Base-by-base conservation (phyloP, 2,797 vertebrate genomes). In the Pseudochromis fuscus region DNA sequence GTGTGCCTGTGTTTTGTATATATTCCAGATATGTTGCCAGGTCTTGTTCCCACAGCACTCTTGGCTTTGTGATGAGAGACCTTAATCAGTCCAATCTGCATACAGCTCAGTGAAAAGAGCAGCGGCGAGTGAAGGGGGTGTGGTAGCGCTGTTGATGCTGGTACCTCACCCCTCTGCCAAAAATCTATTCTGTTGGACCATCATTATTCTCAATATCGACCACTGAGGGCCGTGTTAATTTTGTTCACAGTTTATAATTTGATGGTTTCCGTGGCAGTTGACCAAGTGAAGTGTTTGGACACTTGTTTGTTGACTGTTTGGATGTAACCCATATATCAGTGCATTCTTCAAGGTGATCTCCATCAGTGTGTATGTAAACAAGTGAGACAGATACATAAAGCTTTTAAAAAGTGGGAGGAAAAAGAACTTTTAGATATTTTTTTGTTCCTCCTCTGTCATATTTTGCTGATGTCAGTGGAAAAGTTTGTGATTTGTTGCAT, bases 141-240 rank as follows among this genome's bases (percentile, higher is more conserved):
- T 91, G 89, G 90, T 91, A 52, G 90, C 55, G 62, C 59, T 59
- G 82, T 84, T 83, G 86, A 91, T 88, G 86, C 91, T 85, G 79
- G 77, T 80, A 69, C 84, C 81, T 84, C 68, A 30, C 16, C 63
- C 49, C 50, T 68, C 59, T 87, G 82, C 83, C 89, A 89, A 64
- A 71, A 72, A 48, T 5, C 0, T 63, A 65, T 51, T 81, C 56
- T 67, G 72, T 60, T 69, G 49, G 67, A 40, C 27, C 5, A 12
- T 30, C 16, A 15, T 75, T 68, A 74, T 68, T 63, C 61, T 79
- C 60, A 61, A 42, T 64, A 27, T 70, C 67, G 53, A 64, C 30
- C 24, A 23, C n/a, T 48, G 11, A 67, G 16, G 38, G 51, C 24
- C 46, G 51, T 57, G 55, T 53, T 62, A 35, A 56, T 65, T 74